Conservation (phyloP, 2,797 vertebrate genomes). For the Aphelocoma californica region DNA sequence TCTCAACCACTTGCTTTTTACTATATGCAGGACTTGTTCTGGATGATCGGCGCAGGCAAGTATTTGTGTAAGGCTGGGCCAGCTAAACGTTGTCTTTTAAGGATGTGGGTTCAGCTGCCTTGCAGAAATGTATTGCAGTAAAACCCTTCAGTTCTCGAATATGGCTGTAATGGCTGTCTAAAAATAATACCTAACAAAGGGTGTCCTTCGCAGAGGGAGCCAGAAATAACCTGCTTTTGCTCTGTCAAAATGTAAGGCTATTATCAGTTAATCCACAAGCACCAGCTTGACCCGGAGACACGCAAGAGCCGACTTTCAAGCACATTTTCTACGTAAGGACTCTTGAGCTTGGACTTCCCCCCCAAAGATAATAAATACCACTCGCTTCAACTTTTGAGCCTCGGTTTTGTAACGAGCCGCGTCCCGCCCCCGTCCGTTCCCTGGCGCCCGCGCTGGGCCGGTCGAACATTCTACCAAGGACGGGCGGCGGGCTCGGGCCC, state of each 20-base stretch:
- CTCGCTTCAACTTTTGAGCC: not conserved
- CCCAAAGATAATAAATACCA: not conserved
- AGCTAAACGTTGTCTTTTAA: not conserved
- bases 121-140: not conserved
- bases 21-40: not conserved
- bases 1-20: not conserved
- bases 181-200: constrained; percentile 33
- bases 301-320: not conserved
- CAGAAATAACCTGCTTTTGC: not conserved
- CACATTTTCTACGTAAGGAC: not conserved
- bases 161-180: not conserved
- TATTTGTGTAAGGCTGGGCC: not conserved
- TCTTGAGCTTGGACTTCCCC: not conserved
- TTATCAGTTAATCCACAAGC: not conserved
- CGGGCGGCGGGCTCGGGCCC: no score
- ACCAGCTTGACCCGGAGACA: not conserved
- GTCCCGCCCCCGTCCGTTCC: not conserved
- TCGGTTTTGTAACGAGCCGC: not conserved
- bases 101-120: not conserved
- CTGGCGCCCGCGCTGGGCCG: not conserved
- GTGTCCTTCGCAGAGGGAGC: not conserved
- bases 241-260: not conserved
- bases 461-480: not conserved
- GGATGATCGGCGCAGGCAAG: not conserved
- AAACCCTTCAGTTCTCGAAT: not conserved